Evolutionary conservation across 1,140 invertebrate species (phyloP).

Genomic region (Mactra quadrangularis): DNA sequence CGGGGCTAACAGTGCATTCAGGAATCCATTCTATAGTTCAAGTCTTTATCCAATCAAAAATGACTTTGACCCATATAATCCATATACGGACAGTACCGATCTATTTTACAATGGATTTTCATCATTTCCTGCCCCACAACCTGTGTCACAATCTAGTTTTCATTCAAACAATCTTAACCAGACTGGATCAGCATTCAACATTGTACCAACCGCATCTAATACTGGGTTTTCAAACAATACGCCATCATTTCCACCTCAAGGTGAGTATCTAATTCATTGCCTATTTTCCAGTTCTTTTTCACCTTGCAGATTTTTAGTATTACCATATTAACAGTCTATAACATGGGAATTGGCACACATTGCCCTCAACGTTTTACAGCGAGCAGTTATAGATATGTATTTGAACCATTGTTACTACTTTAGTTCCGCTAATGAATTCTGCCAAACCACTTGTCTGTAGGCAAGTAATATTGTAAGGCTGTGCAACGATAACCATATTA

Average conservation of each 20-base stretch:
- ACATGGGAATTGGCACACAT: too few relatives aligned
- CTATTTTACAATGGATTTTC: conserved; percentile 64
- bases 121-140: conserved; percentile 47
- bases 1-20: conserved; percentile 65
- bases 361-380: too few relatives aligned
- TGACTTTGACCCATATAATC: conserved; percentile 73
- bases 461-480: too few relatives aligned
- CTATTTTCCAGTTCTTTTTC: too few relatives aligned
- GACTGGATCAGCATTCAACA: conserved; percentile 78
- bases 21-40: conserved; percentile 62
- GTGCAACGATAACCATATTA: too few relatives aligned
- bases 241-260: conserved; percentile 56
- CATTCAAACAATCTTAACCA: conserved; percentile 57
- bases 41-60: conserved; percentile 70
- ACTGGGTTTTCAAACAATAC: conserved; percentile 54
- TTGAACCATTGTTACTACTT: too few relatives aligned
- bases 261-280: conserved; percentile 43
- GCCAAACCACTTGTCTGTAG: too few relatives aligned
- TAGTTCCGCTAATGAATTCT: too few relatives aligned
- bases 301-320: too few relatives aligned
- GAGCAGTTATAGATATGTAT: too few relatives aligned
- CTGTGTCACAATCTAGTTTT: conserved; percentile 53
- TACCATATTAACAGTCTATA: too few relatives aligned
- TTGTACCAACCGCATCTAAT: conserved; percentile 72
- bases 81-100: conserved; percentile 62